Evolutionary conservation across 2,113 vertebrate species (phyloP).

Genomic region (Mystacornis crossleyi): DNA sequence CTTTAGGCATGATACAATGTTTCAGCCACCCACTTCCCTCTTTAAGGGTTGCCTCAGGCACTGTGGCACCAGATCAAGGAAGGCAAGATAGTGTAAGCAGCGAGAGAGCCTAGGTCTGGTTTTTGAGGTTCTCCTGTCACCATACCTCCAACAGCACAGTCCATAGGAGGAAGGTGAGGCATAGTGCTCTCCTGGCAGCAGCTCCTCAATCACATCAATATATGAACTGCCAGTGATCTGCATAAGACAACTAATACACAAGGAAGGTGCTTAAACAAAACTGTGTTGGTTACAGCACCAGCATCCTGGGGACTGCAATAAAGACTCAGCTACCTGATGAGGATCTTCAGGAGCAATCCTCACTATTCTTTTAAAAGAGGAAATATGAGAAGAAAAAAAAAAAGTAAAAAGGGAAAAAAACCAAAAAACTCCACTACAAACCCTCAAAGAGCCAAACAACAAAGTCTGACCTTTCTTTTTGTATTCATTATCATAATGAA

Average conservation of each 20-base stretch:
- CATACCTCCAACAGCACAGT: neutral
- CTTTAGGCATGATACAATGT: neutral
- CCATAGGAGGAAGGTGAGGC: neutral
- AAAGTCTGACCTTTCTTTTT: neutral
- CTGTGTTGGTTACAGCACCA: neutral
- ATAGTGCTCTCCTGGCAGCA: neutral
- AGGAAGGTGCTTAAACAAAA: neutral
- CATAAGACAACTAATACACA: neutral
- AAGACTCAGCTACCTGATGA: neutral
- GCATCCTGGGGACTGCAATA: neutral
- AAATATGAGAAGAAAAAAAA: neutral
- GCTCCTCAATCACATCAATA: neutral
- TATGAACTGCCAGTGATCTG: neutral
- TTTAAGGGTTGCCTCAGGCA: neutral
- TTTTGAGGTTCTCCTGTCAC: neutral
- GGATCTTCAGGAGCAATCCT: neutral
- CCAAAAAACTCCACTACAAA: neutral
- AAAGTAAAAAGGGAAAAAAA: accelerated
- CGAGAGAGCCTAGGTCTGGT: neutral
- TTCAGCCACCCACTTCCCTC: neutral
- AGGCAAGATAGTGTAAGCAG: neutral
- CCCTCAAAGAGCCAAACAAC: neutral
- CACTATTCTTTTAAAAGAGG: neutral
- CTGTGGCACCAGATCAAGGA: neutral
- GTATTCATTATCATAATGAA: neutral